Percentiles rank a stretch among this genome's conserved stretches.
These are phyloP conservation scores for Serripes groenlandicus DNA, from an alignment of 2,888 invertebrate species.

Conservation along the genomic window DNA sequence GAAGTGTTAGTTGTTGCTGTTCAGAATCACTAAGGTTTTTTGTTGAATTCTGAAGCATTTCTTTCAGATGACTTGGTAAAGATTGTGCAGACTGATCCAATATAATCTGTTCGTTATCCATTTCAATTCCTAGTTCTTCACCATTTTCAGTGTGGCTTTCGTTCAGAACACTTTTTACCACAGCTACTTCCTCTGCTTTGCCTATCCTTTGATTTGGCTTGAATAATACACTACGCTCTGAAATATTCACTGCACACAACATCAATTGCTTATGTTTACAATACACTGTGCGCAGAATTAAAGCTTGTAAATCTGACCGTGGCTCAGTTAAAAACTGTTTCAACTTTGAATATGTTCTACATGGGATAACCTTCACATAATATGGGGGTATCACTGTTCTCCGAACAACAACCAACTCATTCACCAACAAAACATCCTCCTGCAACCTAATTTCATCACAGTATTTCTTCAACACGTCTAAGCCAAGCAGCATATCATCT, in stretches of 20 bases:
- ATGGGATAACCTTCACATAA: background rate
- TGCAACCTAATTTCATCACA: slow-evolving; percentile 6
- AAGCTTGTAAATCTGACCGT: background rate
- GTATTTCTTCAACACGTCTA: slow-evolving; percentile 8
- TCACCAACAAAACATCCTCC: slow-evolving; percentile 7
- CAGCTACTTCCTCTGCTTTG: background rate
- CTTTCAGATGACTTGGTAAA: slow-evolving; percentile 34
- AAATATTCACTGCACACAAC: slow-evolving; percentile 18
- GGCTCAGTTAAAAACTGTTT: background rate
- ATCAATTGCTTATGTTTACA: background rate
- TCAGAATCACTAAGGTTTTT: background rate
- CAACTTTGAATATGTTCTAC: background rate
- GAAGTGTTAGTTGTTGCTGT: background rate
- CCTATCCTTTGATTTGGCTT: too few species aligned
- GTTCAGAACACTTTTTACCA: background rate
- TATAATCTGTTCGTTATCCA: too few species aligned
- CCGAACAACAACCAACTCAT: background rate
- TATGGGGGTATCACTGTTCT: slow-evolving; percentile 16
- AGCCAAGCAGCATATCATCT: slow-evolving; percentile 1
- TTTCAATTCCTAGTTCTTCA: too few species aligned
- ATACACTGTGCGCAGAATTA: slow-evolving; percentile 23
- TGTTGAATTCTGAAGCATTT: slow-evolving; percentile 11
- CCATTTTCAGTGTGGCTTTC: background rate
- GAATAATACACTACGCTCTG: background rate
- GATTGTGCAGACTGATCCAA: background rate